Evolutionary conservation across 2,888 invertebrate genomes (phyloP).

Genomic region (Ormyrus thymus): DNA sequence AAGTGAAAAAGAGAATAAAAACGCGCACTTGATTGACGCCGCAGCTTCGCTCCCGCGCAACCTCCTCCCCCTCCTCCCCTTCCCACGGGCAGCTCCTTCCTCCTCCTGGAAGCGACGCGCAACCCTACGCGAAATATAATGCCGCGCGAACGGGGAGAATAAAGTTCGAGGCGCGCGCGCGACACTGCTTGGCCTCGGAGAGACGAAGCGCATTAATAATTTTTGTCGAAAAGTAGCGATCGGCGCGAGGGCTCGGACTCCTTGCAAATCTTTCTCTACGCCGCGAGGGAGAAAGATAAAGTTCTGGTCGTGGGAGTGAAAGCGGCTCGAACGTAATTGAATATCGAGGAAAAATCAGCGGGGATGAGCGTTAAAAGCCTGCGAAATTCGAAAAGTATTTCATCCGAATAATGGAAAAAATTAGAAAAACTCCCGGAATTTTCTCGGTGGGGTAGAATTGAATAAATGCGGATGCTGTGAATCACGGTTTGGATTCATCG

Average conservation of each 20-base stretch:
- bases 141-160: constrained; percentile 5
- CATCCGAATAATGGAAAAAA: no score
- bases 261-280: background rate
- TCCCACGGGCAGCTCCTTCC: background rate
- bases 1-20: constrained; percentile 43
- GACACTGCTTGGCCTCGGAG: no score
- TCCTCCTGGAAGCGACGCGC: background rate
- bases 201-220: constrained; percentile 9
- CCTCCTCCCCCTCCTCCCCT: background rate
- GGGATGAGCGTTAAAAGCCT: background rate
- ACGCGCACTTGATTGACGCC: constrained; percentile 40
- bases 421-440: no score
- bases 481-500: no score
- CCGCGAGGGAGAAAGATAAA: background rate
- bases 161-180: background rate
- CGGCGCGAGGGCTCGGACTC: background rate
- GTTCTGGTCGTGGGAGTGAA: background rate
- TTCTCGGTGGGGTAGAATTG: no score
- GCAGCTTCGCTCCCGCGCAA: background rate
- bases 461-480: no score
- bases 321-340: constrained; percentile 11
- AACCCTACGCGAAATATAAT: constrained; percentile 7
- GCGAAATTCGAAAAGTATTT: background rate
- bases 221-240: constrained; percentile 13
- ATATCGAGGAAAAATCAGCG: constrained; percentile 14